Conservation (phyloP, 2,113 vertebrate genomes). For the Mungos mungo region DNA sequence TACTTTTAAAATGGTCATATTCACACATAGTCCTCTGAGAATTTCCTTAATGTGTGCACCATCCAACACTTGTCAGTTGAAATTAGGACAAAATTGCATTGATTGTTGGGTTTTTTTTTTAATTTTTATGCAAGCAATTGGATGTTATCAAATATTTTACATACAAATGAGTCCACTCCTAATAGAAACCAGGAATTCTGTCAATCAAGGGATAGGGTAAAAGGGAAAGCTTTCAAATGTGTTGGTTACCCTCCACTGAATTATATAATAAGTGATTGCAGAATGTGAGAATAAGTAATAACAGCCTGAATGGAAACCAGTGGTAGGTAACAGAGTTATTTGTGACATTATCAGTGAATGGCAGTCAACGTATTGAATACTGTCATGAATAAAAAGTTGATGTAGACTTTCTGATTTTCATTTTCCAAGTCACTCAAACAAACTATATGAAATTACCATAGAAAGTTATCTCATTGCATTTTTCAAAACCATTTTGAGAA, state of each 20-base stretch:
- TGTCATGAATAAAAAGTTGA: conserved; percentile 53
- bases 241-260: conserved; percentile 62
- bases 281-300: conserved; percentile 42
- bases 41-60: not conserved
- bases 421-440: conserved; percentile 54
- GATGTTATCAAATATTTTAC: conserved; percentile 66
- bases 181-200: conserved; percentile 69
- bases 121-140: conserved; percentile 50
- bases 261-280: conserved; percentile 60
- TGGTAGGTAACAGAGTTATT: conserved; percentile 56
- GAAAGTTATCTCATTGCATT: conserved; percentile 24
- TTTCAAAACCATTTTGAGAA: conserved; percentile 45
- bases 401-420: conserved; percentile 35
- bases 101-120: conserved; percentile 68
- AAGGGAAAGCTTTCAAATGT: conserved; percentile 58
- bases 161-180: conserved; percentile 65
- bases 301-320: conserved; percentile 44
- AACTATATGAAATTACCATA: not conserved
- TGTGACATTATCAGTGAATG: conserved; percentile 55
- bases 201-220: conserved; percentile 44
- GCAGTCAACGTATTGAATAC: conserved; percentile 35
- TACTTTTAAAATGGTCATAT: not conserved
- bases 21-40: not conserved
- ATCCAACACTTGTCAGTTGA: not conserved
- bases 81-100: not conserved